Conservation (phyloP, 2,113 vertebrate species). For the Rhinopomastus cyanomelas region DNA sequence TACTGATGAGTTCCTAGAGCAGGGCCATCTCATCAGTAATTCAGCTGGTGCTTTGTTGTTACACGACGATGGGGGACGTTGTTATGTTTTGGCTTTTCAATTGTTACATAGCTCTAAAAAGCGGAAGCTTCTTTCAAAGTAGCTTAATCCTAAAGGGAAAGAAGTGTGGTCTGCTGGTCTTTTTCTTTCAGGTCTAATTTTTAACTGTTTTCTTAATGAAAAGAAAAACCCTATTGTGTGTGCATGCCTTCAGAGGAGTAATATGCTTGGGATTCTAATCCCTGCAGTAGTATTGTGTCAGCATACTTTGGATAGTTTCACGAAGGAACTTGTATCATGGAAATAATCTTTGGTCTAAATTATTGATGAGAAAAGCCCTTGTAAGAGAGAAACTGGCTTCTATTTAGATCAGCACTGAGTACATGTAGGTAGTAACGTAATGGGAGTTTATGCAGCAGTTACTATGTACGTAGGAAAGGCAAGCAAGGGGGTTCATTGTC, state of each 20-base stretch:
- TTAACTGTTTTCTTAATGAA: background rate
- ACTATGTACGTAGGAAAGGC: background rate
- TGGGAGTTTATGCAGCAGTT: background rate
- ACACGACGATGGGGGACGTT: background rate
- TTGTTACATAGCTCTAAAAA: background rate
- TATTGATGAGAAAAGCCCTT: background rate
- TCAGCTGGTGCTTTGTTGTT: background rate
- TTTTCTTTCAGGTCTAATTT: background rate
- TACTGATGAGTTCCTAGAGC: background rate
- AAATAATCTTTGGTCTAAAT: background rate
- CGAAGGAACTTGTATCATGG: background rate
- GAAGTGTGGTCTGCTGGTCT: background rate
- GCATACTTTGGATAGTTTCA: background rate
- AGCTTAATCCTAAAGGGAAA: background rate
- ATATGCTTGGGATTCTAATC: no score
- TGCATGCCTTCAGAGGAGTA: background rate
- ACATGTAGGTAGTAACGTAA: background rate
- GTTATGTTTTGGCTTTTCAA: background rate
- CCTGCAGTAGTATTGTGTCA: background rate
- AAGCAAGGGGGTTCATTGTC: background rate
- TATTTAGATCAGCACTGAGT: background rate
- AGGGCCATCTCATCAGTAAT: background rate
- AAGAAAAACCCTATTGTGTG: background rate
- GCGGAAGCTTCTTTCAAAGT: background rate
- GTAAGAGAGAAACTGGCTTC: background rate